Evolutionary conservation across 1,140 invertebrate species (phyloP).

Genomic region (Diplogasteroides magnus): DNA sequence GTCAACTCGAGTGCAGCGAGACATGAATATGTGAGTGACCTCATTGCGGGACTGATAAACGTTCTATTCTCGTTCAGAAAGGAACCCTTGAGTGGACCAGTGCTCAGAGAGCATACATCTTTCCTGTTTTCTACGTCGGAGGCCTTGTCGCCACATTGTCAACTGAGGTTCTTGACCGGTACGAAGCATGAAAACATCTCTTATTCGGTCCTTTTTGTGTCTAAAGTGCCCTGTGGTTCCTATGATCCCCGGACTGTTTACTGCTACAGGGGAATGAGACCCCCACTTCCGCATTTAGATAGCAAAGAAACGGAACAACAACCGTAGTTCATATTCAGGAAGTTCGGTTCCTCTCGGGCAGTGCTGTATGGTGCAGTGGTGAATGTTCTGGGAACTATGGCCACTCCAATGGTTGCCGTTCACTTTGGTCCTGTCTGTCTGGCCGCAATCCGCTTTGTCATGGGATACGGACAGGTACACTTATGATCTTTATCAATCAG

Average conservation of each 20-base stretch:
- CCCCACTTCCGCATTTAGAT: no score
- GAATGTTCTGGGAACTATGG: slow-evolving; percentile 49
- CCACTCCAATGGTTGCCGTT: slow-evolving; percentile 42
- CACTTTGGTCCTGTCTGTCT: slow-evolving; percentile 18
- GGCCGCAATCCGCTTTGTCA: slow-evolving; percentile 35
- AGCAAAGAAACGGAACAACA: no score
- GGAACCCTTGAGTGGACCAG: slow-evolving; percentile 46
- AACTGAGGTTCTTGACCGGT: slow-evolving; percentile 33
- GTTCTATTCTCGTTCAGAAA: slow-evolving; percentile 24
- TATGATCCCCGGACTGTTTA: no score
- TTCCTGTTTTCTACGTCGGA: slow-evolving; percentile 51
- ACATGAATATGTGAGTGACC: no score
- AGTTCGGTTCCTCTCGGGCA: slow-evolving; percentile 33
- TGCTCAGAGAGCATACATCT: slow-evolving; percentile 44
- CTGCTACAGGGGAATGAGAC: no score
- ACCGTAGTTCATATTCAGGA: neutral
- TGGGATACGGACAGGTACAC: slow-evolving; percentile 49
- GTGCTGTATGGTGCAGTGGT: slow-evolving; percentile 47
- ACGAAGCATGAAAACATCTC: no score
- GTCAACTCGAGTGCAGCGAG: no score
- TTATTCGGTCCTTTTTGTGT: no score
- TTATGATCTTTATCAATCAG: slow-evolving; percentile 1
- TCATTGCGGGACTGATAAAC: no score
- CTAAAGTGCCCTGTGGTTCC: no score
- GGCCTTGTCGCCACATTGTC: slow-evolving; percentile 43